A percentile compares a stretch with the other conserved stretches of the same genome.
Conservation (phyloP, 2,888 invertebrate genomes). For the Isotomurus palustris region DNA sequence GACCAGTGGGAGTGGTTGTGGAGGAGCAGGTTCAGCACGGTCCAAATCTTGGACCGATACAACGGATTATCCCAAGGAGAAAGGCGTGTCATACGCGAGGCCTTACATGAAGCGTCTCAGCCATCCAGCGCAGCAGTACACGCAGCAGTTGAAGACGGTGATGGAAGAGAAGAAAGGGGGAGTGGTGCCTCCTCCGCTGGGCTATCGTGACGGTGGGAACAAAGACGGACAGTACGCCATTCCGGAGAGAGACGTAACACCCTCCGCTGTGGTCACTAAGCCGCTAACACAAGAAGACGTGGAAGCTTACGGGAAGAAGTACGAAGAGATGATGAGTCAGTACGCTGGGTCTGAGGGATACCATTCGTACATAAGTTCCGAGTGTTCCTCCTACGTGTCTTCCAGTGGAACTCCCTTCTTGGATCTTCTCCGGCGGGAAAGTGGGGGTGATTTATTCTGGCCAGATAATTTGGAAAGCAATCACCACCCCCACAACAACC, state of each 20-base stretch:
- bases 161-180: constrained; percentile 56
- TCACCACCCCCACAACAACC: constrained; percentile 36
- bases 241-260: constrained; percentile 65
- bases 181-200: constrained; percentile 46
- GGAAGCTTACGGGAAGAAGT: constrained; percentile 63
- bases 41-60: constrained; percentile 69
- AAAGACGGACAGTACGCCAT: constrained; percentile 53
- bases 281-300: constrained; percentile 62
- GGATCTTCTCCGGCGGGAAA: constrained; percentile 62
- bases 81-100: constrained; percentile 58
- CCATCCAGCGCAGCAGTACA: constrained; percentile 57
- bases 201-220: constrained; percentile 50
- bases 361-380: constrained; percentile 73
- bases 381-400: constrained; percentile 53
- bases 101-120: constrained; percentile 61
- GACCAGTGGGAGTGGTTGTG: constrained; percentile 18
- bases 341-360: constrained; percentile 76
- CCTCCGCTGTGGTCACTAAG: constrained; percentile 48
- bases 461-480: constrained; percentile 34
- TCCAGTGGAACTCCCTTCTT: constrained; percentile 64
- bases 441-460: constrained; percentile 45
- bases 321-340: constrained; percentile 52
- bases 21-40: constrained; percentile 55
- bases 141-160: constrained; percentile 65
- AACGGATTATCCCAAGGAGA: constrained; percentile 66